Evolutionary conservation across 2,888 invertebrate species (phyloP), one percentile per base, ranked within the genome.

Genomic region (Cheilosia grossa): DNA sequence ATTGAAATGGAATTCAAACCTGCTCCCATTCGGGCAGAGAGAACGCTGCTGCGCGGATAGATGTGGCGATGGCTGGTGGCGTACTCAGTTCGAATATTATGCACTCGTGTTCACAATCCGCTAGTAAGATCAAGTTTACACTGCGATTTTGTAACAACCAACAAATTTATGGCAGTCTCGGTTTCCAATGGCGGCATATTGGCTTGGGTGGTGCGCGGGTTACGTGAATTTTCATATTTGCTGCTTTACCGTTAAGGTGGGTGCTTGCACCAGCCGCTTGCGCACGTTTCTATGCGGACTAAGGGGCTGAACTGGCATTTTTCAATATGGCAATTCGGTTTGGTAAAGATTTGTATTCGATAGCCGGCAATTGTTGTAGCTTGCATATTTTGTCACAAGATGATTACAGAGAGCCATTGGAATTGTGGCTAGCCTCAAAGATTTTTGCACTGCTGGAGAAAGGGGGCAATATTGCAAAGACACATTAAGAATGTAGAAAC

Each of bases 1-100:
- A 85, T 85, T 77, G 81, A 85, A 85, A 51, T 81, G 75, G 81
- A 85, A 85, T 85, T 85, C 51, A 81, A 85, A 85, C 81, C 81
- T 81, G 85, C 75, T 85, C 72, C 56, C 61, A 81, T 77, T 85
- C 56, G 49, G 70, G 51, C n/a, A 64, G 21, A 7, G 44, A 59
- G 44, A 59, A 49, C 47, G 24, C 53, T 51, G 15, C 5, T 21
- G 19, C 7, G 19, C 64, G 47, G 64, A 56, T 70, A 61, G 24
- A 37, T 72, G 67, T 54, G 42, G 54, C 47, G 47, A 33, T 49
- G 27, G 42, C 42, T 69, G 66, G 33, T 85, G 80, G 75, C 33
- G 51, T 63, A 81, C 61, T 81, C 81, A 54, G 59, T 72, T 40
- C 33, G 30, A 64, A 53, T 56, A 19, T 15, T 64, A 30, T 51